Conservation (phyloP, 2,797 vertebrate genomes). For the Clarias pachynema region DNA sequence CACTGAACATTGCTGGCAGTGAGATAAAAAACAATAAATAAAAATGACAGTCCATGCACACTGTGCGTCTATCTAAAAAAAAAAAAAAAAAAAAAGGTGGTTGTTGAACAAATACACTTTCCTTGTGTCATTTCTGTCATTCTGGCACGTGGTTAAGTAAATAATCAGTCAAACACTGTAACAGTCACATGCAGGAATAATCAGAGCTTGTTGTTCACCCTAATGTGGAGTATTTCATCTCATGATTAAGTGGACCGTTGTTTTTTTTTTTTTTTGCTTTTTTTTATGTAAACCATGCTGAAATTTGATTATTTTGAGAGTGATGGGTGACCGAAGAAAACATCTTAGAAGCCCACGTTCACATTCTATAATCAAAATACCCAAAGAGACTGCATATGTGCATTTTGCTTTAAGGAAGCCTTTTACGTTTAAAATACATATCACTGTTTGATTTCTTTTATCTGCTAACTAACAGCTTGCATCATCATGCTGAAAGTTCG, state of each 20-base stretch:
- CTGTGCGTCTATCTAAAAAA: constrained; percentile 38
- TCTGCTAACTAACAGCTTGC: constrained; percentile 8
- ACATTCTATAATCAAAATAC: constrained; percentile 67
- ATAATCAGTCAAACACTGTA: constrained; percentile 29
- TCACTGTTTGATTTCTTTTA: constrained; percentile 54
- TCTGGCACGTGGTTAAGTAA: background rate
- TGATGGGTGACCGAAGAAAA: background rate
- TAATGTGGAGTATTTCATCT: constrained; percentile 38
- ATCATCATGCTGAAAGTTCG: constrained; percentile 12
- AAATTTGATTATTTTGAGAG: constrained; percentile 54
- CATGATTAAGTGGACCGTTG: constrained; percentile 48
- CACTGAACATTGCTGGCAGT: constrained; percentile 55
- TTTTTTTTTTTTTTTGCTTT: constrained; percentile 53
- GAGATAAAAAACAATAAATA: constrained; percentile 35
- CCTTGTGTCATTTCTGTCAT: constrained; percentile 35
- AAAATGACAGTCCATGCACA: constrained; percentile 46
- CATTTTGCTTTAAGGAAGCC: constrained; percentile 63
- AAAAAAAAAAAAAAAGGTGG: constrained; percentile 18
- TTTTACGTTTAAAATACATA: constrained; percentile 66
- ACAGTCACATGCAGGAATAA: constrained; percentile 26
- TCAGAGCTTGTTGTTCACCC: background rate
- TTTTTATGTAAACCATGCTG: constrained; percentile 57
- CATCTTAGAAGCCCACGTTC: constrained; percentile 42
- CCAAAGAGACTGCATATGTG: constrained; percentile 74
- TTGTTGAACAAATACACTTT: constrained; percentile 51